Base-by-base conservation (phyloP, 37 sponge, comb jelly and placozoan species). In the Ephydatia muelleri region DNA sequence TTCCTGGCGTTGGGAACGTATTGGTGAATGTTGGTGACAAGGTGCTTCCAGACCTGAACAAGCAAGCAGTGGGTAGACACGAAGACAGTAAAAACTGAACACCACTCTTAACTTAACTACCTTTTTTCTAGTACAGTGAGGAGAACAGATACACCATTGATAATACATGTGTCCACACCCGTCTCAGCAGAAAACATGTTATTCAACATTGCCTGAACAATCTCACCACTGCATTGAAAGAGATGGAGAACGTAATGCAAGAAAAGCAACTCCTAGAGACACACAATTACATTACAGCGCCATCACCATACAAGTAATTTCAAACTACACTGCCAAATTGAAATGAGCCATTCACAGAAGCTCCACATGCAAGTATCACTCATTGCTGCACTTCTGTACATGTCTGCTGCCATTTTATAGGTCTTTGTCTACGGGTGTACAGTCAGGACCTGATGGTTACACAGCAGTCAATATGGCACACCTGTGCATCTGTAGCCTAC, bases 141-240 rank as follows among this genome's bases (percentile, higher is more conserved):
- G 1, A 94, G 66, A 5, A 91, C 82, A 40, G 82, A 57, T 65
- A 91, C 79, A 0, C 92, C 95, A 57, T 76, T 91, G 75, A 91
- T 77, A 11, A 94, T 81, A 14, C 86, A 83, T n/a, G 65, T 39
- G 43, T 91, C 92, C 6, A 80, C 71, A 2, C 79, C 81, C 9
- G 85, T 67, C 27, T 83, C 84, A 2, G 47, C 16, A 34, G 70
- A 70, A 31, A 94, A 86, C 81, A 95, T 92, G 80, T 95, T 95
- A 22, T 66, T 48, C 31, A 95, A 65, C 16, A 95, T 68, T 27
- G 81, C 49, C 37, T 89, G 31, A 5, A 92, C 49, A 6, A 73
- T 86, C 31, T 91, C 95, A 5, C 83, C 79, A 29, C 92, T 92
- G 57, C 33, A 75, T 19, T 38, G 57, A 57, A 57, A 14, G 57